Base-by-base conservation (phyloP, 2,113 vertebrate genomes). In the Numenius arquata region DNA sequence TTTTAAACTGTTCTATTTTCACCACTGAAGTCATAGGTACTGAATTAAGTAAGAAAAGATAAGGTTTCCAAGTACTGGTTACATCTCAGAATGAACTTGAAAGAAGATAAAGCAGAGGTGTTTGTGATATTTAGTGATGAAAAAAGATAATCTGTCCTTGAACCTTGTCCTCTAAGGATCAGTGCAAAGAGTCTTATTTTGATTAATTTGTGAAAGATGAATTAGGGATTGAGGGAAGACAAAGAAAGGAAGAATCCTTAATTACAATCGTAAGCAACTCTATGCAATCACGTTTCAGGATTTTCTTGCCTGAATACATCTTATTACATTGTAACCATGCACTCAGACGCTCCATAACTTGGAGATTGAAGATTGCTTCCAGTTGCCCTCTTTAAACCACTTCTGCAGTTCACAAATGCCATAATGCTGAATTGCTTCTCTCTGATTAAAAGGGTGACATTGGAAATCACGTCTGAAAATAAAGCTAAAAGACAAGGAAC, bases 291-390 rank as follows among this genome's bases (percentile, higher is more conserved):
- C 89, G 85, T 75, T 94, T 70, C 66, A 85, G 85, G 95, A 91
- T 97, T 96, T 97, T 95, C 89, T 92, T 97, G 88, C 71, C 59
- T 95, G 85, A 96, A 95, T 96, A 72, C 58, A 89, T 97, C 77
- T 85, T 97, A 91, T 92, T 96, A 97, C 72, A 82, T 83, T 81
- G 74, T 38, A 94, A 75, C 92, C 50, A 66, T 45, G 50, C 40
- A 50, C 80, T 89, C 89, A 88, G 75, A 70, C 2, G 17, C 58
- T 85, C 72, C 19, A 11, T 53, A 92, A 90, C 85, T 78, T 74
- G 50, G 52, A 89, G 61, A 90, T 66, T 25, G 47, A 62, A 93
- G 76, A 97, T 71, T 92, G 73, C 77, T 95, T 83, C 70, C 79
- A 40, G 78, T 41, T 81, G 62, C 50, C 71, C 81, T 85, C 89